phyloP scores from a whole-genome alignment of 1,140 invertebrate genomes.

The Schlechtendalia chinensis region DNA sequence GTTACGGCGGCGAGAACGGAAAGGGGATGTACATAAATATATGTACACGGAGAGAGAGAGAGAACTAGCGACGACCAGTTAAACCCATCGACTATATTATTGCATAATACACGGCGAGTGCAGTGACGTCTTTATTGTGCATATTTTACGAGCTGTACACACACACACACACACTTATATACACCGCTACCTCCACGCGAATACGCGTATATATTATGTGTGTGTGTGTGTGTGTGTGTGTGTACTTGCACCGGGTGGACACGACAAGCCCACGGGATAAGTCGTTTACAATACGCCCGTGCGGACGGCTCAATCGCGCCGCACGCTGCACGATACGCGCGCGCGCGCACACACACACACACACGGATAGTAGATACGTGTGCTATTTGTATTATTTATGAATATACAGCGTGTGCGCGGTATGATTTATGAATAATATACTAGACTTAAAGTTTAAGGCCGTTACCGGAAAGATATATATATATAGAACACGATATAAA shows the following conservation, averaged over 20 bases:
- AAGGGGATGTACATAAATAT: not conserved
- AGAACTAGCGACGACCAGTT: too few relatives aligned
- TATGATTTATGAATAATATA: constrained; percentile 26
- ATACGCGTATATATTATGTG: not conserved
- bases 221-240: too few relatives aligned
- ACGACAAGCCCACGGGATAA: constrained; percentile 36
- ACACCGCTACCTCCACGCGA: not conserved
- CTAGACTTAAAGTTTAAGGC: constrained; percentile 1
- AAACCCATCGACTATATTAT: not conserved
- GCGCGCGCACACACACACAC: not conserved
- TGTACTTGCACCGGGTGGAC: not conserved
- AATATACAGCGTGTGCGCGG: not conserved
- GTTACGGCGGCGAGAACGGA: not conserved
- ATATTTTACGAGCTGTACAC: constrained; percentile 16
- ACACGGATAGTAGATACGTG: not conserved
- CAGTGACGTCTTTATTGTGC: constrained; percentile 37
- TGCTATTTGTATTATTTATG: too few relatives aligned
- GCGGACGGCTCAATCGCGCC: constrained; percentile 16
- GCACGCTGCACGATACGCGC: not conserved
- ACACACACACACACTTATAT: too few relatives aligned
- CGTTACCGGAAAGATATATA: not conserved
- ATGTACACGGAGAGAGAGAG: not conserved
- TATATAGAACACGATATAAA: not conserved
- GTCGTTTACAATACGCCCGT: constrained; percentile 23
- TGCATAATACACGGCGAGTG: not conserved